Conservation (phyloP, 2,113 vertebrate species). For the Oryzias celebensis region DNA sequence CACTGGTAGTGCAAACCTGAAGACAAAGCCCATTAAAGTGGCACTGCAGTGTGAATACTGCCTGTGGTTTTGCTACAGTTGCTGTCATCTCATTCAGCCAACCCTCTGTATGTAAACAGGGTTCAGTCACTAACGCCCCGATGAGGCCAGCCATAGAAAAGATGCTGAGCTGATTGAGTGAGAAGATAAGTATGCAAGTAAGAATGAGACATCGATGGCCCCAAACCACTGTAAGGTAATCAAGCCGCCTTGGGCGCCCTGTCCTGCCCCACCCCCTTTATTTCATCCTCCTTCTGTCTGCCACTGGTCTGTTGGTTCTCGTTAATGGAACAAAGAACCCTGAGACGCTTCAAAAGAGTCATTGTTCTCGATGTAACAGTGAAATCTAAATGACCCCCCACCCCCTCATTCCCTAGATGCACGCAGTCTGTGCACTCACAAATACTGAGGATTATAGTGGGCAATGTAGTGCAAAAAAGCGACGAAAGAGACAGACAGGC, state of each 20-base stretch:
- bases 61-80: neutral
- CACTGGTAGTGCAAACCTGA: neutral
- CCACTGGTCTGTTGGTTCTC: slow-evolving; percentile 48
- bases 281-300: slow-evolving; percentile 58
- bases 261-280: slow-evolving; percentile 29
- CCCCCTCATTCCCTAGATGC: slow-evolving; percentile 32
- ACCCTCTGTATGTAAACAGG: slow-evolving; percentile 59
- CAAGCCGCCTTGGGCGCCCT: slow-evolving; percentile 32
- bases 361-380: slow-evolving; percentile 69
- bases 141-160: slow-evolving; percentile 56
- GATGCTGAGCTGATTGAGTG: slow-evolving; percentile 59
- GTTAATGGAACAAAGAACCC: slow-evolving; percentile 66
- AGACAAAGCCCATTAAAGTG: slow-evolving; percentile 16
- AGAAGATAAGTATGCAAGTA: slow-evolving; percentile 53
- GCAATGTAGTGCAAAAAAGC: slow-evolving; percentile 60
- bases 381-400: slow-evolving; percentile 51
- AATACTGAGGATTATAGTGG: slow-evolving; percentile 47
- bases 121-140: slow-evolving; percentile 39
- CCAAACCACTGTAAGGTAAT: slow-evolving; percentile 57
- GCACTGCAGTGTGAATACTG: slow-evolving; percentile 24
- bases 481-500: slow-evolving; percentile 62
- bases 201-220: slow-evolving; percentile 34
- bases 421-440: slow-evolving; percentile 34
- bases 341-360: slow-evolving; percentile 68
- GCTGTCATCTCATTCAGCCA: neutral